Evolutionary conservation across 2,113 vertebrate species (phyloP), one percentile per base, ranked within the genome.

Genomic region (Spheniscus mendiculus): DNA sequence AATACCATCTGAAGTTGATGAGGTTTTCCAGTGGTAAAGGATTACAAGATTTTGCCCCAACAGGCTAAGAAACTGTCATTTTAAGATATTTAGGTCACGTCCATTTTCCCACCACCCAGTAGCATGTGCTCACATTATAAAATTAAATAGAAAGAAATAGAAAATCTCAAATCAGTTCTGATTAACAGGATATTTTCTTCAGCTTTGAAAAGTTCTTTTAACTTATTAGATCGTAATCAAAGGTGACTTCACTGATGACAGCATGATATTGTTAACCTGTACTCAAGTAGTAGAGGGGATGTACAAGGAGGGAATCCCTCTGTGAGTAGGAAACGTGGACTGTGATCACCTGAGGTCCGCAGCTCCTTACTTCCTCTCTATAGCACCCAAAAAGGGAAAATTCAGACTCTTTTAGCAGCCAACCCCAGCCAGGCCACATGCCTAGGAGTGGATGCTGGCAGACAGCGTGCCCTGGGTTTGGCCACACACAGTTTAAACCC

Each of bases 401-500:
- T 23, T 47, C n/a, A 59, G 78, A 29, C n/a, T 77, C 18, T 55
- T 38, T n/a, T 36, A 53, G 29, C 71, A 76, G 45, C 29, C 22
- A 52, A 32, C 13, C 26, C 14, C 52, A 36, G 44, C 30, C 1
- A 4, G n/a, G 50, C 30, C 42, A 14, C 12, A 1, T 3, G 10
- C 30, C 78, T 26, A 17, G 26, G 70, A 56, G 5, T 17, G 44
- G 36, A 19, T 14, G 30, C 15, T 25, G 58, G 29, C 67, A 78
- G 52, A 26, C 16, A 27, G 42, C 5, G 1, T 15, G 38, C 22
- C 47, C 23, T 6, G 47, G 15, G 40, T 20, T 40, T 1, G 4
- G 56, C 14, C 19, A 12, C 5, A 0, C 2, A 0, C 30, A 38
- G 63, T 15, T 59, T 23, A 66, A 61, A 47, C 11, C 21, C 26